Evolutionary conservation across 2,797 vertebrate species (phyloP), one percentile per base, ranked within the genome.

Genomic region (Microchirus variegatus): DNA sequence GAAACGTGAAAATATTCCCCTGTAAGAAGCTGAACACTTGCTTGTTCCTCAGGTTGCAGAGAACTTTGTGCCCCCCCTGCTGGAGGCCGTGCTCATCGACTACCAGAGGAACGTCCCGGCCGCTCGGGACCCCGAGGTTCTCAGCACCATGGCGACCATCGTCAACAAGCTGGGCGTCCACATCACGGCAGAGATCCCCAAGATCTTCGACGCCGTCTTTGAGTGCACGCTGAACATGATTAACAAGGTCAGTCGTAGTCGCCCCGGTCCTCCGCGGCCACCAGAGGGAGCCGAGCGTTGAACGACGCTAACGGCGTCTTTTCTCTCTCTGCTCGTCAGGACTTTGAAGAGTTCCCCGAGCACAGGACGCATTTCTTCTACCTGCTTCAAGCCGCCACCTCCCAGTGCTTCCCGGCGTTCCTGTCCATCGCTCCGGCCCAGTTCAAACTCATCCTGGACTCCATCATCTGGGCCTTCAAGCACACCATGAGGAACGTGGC

Each of bases 201-300:
- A 99, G 90, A 99, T 99, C 91, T 99, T 99, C 54, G 96, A 99
- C 72, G 97, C 97, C 12, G 97, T 99, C 60, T 99, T 99, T 58
- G 97, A 99, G 89, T 99, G 97, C 94, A 99, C 97, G 0, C 91
- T 99, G 83, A 98, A 98, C 88, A 99, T 99, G 97, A 99, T 99
- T 91, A 99, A 99, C 90, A 99, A 99, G 95, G 97, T 97, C 0
- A 0, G 76, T 57, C 5, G 10, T 46, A 44, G 17, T 3, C 2
- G 0, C 16, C 18, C 3, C 1, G 5, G 5, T 9, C 12, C 3
- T 1, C 15, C 16, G 48, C 19, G 47, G 47, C 9, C 3, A 1
- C 4, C 9, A 4, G 17, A 2, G 41, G 8, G 40, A 45, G 9
- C 10, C 2, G 0, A 10, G 44, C 13, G 15, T 1, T 16, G 43